Conservation (phyloP, 1,140 invertebrate genomes). For the Leptinotarsa lineolata region DNA sequence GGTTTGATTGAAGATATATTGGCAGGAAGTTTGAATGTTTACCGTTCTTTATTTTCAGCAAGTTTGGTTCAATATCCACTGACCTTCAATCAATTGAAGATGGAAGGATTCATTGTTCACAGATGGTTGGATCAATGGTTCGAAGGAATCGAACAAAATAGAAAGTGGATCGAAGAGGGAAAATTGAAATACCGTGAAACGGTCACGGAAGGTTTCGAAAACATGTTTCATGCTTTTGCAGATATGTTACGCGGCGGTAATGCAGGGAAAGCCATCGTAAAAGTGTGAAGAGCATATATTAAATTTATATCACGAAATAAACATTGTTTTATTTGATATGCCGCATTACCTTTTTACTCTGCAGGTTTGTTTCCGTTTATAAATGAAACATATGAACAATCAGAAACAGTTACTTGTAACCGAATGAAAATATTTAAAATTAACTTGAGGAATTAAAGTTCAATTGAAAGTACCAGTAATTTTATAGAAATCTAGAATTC, state of each 20-base stretch:
- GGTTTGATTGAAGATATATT: too few relatives aligned
- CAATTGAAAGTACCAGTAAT: too few relatives aligned
- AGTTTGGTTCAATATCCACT: slow-evolving; percentile 60
- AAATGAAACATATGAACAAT: too few relatives aligned
- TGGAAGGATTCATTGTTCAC: slow-evolving; percentile 69
- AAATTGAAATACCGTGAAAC: slow-evolving; percentile 70
- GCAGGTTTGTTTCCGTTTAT: too few relatives aligned
- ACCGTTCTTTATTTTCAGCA: slow-evolving; percentile 57
- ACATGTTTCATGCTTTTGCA: slow-evolving; percentile 68
- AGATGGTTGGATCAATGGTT: slow-evolving; percentile 63
- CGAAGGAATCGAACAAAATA: slow-evolving; percentile 66
- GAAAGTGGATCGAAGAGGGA: slow-evolving; percentile 61
- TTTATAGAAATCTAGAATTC: too few relatives aligned
- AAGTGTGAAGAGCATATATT: slow-evolving; percentile 59
- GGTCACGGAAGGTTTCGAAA: slow-evolving; percentile 69
- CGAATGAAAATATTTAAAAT: too few relatives aligned
- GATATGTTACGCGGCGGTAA: slow-evolving; percentile 67
- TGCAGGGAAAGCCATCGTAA: slow-evolving; percentile 68
- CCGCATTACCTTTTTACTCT: too few relatives aligned
- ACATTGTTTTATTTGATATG: slow-evolving; percentile 61
- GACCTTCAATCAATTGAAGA: slow-evolving; percentile 63
- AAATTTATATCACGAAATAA: slow-evolving; percentile 61
- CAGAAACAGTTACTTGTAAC: too few relatives aligned
- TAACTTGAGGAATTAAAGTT: too few relatives aligned
- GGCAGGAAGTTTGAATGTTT: too few relatives aligned